Base-by-base conservation (phyloP, 1,140 invertebrate genomes). In the Lepidurus couesii region DNA sequence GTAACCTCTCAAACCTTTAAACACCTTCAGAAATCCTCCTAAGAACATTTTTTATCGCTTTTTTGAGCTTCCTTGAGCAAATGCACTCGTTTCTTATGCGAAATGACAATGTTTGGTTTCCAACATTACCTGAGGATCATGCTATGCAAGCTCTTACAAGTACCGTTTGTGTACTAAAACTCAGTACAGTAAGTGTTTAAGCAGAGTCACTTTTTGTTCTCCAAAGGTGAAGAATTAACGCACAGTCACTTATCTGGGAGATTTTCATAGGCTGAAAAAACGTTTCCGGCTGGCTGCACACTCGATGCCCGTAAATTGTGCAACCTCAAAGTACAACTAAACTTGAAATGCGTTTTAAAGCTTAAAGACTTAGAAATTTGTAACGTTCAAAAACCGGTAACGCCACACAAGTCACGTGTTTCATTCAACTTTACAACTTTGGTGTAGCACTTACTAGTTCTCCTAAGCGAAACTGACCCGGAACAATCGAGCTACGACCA, bases 401-500 rank as follows among this genome's bases (percentile, higher is more conserved):
- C 34, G 34, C 34, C 34, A 34, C 34, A 34, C 3, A 34, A 34
- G 34, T 34, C 34, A 34, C 34, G 34, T 4, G 34, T 34, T 34
- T 34, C 34, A 34, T 34, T 34, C 34, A 34, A 34, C 34, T 34
- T 34, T 34, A 34, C 34, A 34, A 34, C 34, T 34, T 34, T 34
- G 34, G 2, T 34, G 34, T 34, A 34, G 34, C 34, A 34, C 34
- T 34, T 34, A 34, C 34, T 34, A 34, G 34, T 34, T 1, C 34
- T 34, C 34, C 34, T 34, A 34, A 34, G 34, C 53, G 53, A 65
- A 65, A 65, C 53, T 65, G 53, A 65, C 53, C 53, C 53, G 53
- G 53, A 65, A 65, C 53, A 16, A 13, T 65, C 53, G 53, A 65
- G 53, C 53, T 65, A 13, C 53, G 53, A 65, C 53, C 53, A 65